Base-by-base conservation (phyloP, 2,888 invertebrate genomes). In the Craniophora ligustri region DNA sequence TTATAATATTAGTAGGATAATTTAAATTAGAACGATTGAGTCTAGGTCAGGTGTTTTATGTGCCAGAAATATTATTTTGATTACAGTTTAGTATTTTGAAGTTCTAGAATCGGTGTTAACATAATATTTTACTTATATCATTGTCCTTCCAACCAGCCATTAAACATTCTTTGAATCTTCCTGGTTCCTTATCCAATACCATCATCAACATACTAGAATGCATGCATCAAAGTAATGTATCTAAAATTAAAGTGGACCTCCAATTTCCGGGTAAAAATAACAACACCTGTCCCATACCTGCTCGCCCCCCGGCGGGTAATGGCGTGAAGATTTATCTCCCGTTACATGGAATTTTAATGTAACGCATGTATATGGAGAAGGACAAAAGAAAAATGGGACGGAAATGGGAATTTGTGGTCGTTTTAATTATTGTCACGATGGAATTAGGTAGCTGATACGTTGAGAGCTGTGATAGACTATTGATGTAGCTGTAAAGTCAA, bases 261-360 rank as follows among this genome's bases (percentile, higher is more conserved):
- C 83, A 88, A 91, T 89, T 89, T 89, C 86, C 89, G 82, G 64
- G 72, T 63, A 84, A 83, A 88, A 88, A 84, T 78, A 84, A 82
- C 79, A 82, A 74, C 83, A 86, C 85, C 85, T 85, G 84, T 82
- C 84, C 75, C 76, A 64, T 69, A 64, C 61, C n/a, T n/a, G n/a
- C n/a, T 64, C 50, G 67, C 74, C 80, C 79, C 72, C 72, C 60
- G 63, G 62, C 72, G 81, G 71, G 80, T 85, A 86, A 87, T 86
- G 84, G 85, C 69, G 77, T 71, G 77, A 83, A 85, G 85, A 91
- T 90, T 88, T 88, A 91, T 89, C 80, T 78, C 70, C 63, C 75
- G 76, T 81, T 79, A 84, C 81, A 79, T 78, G 81, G 83, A 88
- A 85, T 87, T 87, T 87, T 87, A 87, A 88, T 85, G 85, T 82